Evolutionary conservation across 2,888 invertebrate species (phyloP).

Genomic region (Pristionchus exspectatus): DNA sequence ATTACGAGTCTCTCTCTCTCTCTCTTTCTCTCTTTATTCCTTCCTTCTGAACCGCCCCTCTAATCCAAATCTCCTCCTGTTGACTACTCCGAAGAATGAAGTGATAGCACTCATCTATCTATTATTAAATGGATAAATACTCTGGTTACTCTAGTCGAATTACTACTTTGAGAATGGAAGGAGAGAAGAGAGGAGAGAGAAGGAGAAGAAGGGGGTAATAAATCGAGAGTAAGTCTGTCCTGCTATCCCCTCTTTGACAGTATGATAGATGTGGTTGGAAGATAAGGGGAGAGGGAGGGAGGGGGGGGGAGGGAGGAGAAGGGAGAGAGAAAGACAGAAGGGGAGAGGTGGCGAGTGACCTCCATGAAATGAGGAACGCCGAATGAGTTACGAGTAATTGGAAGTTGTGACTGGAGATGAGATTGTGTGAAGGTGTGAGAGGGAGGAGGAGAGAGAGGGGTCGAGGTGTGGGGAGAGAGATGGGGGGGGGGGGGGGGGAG

Average conservation of each 20-base stretch:
- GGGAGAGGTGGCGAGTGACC: constrained; percentile 5
- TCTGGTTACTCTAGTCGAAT: not conserved
- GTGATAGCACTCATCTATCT: not conserved
- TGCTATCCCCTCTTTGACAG: not conserved
- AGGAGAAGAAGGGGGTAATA: constrained; percentile 6
- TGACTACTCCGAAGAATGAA: not conserved
- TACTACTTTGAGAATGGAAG: not conserved
- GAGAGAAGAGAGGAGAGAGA: not conserved
- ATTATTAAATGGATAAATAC: not conserved
- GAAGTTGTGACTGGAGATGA: not conserved
- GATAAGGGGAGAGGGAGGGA: constrained; percentile 6
- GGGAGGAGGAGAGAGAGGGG: too few relatives aligned
- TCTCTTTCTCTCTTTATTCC: not conserved
- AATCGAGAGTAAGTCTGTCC: constrained; percentile 14
- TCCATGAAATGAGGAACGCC: not conserved
- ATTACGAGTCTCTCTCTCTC: not conserved
- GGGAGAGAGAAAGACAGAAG: not conserved
- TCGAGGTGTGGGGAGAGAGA: not conserved
- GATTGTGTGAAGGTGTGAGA: not conserved
- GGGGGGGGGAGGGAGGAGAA: not conserved
- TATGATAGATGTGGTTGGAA: constrained; percentile 9
- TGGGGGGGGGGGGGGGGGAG: not conserved
- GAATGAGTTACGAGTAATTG: constrained; percentile 25
- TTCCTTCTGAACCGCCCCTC: not conserved
- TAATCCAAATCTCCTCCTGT: not conserved